Evolutionary conservation across 1,140 invertebrate genomes (phyloP).

Genomic region (Pseudobourletiella spinata): DNA sequence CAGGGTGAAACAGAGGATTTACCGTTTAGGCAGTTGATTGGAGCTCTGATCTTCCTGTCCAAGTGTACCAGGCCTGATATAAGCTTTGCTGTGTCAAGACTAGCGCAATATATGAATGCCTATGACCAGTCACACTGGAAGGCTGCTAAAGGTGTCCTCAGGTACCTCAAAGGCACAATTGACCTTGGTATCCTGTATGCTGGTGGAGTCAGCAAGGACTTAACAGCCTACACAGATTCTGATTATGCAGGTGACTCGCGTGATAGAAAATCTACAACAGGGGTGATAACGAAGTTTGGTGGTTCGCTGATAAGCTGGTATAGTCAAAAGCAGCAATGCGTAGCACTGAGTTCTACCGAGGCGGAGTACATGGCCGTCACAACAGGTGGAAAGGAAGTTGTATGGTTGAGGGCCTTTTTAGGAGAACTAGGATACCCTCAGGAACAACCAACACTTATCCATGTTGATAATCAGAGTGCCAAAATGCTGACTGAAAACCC

Average conservation of each 20-base stretch:
- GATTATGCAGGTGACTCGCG: conserved; percentile 40
- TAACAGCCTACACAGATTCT: conserved; percentile 38
- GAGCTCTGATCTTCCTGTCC: conserved; percentile 38
- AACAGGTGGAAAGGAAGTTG: conserved; percentile 40
- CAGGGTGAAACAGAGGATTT: neutral
- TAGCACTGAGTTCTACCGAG: conserved; percentile 44
- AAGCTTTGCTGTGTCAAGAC: conserved; percentile 8
- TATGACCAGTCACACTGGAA: conserved; percentile 14
- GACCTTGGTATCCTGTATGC: conserved; percentile 19
- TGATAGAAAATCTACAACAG: conserved; percentile 38
- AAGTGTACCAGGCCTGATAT: conserved; percentile 22
- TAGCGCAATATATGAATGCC: conserved; percentile 10
- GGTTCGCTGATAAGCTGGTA: conserved; percentile 39
- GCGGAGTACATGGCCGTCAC: conserved; percentile 44
- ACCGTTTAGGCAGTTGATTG: conserved; percentile 38
- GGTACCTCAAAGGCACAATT: conserved; percentile 24
- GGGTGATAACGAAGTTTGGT: conserved; percentile 36
- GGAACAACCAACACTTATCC: conserved; percentile 20
- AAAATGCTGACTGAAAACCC: conserved; percentile 41
- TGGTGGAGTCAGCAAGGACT: neutral
- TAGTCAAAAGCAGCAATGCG: conserved; percentile 40
- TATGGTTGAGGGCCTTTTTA: conserved; percentile 39
- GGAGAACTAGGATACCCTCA: conserved; percentile 24
- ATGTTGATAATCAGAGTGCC: conserved; percentile 41
- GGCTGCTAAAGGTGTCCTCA: conserved; percentile 20